Evolutionary conservation across 2,888 invertebrate genomes (phyloP), one percentile per base, ranked within the genome.

Genomic region (Labia minor): DNA sequence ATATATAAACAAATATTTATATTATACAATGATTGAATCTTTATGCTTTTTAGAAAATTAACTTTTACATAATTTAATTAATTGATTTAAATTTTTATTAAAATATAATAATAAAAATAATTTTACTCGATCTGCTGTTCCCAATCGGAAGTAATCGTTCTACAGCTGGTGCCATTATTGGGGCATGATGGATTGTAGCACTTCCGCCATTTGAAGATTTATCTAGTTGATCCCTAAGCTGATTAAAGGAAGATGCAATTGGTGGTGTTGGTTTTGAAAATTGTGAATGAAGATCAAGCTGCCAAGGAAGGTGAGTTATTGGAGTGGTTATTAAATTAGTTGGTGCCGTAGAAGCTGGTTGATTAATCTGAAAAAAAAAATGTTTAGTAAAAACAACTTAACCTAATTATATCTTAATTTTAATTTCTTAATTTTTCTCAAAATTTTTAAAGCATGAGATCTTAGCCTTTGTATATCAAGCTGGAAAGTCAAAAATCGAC

Each of bases 91-190:
- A n/a, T n/a, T n/a, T n/a, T n/a, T n/a, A n/a, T n/a, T n/a, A n/a
- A n/a, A n/a, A n/a, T n/a, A n/a, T 26, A 26, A 26, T 26, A 26
- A 26, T 26, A 6, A 26, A 6, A 26, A 6, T 26, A 49, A 49
- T 49, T 65, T 19, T 64, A 67, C 69, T 63, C 16, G 62, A 65
- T 11, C 66, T 74, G 68, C 71, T 65, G 73, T 73, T 71, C 2
- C 85, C 85, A 69, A 85, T 83, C 0, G 85, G 85, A 65, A 85
- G 74, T 20, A 85, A 75, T 69, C 85, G 75, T 74, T 85, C 85
- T 19, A 82, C 71, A 70, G 79, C 72, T 63, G 80, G 78, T 26
- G 75, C 49, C 49, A 49, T 49, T 11, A 49, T 49, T 2, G 49
- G 49, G 3, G 49, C 14, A 16, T 49, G 49, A 49, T 49, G n/a